phyloP scores from a whole-genome alignment of 2,797 vertebrate species.

The Oreochromis grahami region DNA sequence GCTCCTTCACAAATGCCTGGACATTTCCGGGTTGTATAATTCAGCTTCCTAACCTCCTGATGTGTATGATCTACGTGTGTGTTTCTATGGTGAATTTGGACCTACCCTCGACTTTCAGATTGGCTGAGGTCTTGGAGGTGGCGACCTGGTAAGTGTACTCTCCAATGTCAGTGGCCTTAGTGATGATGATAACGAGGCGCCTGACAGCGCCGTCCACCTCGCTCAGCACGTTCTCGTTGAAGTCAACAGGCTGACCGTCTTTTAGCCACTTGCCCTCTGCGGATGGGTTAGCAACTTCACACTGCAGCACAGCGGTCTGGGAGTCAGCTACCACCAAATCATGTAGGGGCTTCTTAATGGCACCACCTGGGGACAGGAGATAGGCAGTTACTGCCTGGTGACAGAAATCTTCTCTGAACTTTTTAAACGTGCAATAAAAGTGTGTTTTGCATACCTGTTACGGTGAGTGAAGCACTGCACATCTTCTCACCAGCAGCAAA shows the following conservation, averaged over 20 bases:
- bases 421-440: neutral
- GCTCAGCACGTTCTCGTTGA: conserved; percentile 79
- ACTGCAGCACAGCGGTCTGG: conserved; percentile 88
- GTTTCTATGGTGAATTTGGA: neutral
- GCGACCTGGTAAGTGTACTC: conserved; percentile 96
- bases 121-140: conserved; percentile 92
- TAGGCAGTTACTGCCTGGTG: neutral
- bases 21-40: neutral
- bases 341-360: conserved; percentile 90
- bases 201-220: conserved; percentile 82
- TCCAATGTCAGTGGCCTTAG: conserved; percentile 86
- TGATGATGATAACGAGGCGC: conserved; percentile 82
- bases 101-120: conserved; percentile 91
- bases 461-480: conserved; percentile 86
- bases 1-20: neutral
- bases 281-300: conserved; percentile 90
- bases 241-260: conserved; percentile 79
- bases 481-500: conserved; percentile 95
- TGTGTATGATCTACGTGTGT: neutral
- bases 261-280: conserved; percentile 90
- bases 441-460: conserved; percentile 79
- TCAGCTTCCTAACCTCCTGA: neutral
- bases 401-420: neutral
- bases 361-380: conserved; percentile 80
- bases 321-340: conserved; percentile 93